These are phyloP conservation scores for Amaurobius ferox DNA, from an alignment of 2,888 invertebrate genomes.

Conservation along the genomic window DNA sequence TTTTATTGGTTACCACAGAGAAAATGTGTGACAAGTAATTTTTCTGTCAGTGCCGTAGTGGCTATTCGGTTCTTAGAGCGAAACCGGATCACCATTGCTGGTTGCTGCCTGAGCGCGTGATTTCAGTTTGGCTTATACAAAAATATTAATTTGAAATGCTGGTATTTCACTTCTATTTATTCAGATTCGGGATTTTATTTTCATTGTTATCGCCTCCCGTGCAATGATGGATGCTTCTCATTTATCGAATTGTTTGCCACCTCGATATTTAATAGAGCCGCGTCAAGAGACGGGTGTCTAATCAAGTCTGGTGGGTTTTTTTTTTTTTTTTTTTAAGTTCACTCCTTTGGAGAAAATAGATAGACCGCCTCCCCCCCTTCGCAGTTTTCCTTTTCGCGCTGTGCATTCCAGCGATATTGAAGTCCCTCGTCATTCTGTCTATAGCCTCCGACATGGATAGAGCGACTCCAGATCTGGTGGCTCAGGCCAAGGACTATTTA, in stretches of 20 bases:
- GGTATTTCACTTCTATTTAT: too few species aligned
- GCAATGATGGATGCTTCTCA: background rate
- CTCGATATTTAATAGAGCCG: background rate
- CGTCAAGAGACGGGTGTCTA: background rate
- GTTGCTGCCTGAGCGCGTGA: too few species aligned
- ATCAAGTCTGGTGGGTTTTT: background rate
- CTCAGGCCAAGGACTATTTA: slow-evolving; percentile 52
- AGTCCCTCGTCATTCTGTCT: slow-evolving; percentile 16
- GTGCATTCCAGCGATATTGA: slow-evolving; percentile 52
- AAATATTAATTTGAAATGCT: too few species aligned
- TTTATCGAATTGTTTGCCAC: slow-evolving; percentile 6
- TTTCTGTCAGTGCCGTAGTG: too few species aligned
- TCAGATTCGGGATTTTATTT: too few species aligned
- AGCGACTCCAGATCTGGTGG: slow-evolving; percentile 44
- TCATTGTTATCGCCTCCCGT: too few species aligned
- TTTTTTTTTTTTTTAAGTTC: slow-evolving; percentile 19
- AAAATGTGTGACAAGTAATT: too few species aligned
- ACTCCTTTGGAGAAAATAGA: slow-evolving; percentile 14
- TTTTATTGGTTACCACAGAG: too few species aligned
- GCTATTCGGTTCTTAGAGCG: too few species aligned
- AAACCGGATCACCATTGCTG: too few species aligned
- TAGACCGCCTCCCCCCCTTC: background rate
- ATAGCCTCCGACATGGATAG: slow-evolving; percentile 35
- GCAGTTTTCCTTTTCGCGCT: background rate
- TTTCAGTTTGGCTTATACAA: too few species aligned